phyloP scores from a whole-genome alignment of 2,888 invertebrate species.

The Ephialtes manifestator region DNA sequence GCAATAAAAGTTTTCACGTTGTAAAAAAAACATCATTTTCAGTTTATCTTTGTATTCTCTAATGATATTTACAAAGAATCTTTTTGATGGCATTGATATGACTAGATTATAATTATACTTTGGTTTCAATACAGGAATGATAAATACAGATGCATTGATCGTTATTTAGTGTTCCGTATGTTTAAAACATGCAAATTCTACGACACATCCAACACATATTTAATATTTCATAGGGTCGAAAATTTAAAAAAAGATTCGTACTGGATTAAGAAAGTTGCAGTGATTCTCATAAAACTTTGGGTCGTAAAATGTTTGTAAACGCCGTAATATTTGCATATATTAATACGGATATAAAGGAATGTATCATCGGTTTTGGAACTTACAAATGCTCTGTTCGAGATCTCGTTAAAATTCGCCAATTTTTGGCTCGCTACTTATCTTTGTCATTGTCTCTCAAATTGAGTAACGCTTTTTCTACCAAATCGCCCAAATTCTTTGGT shows the following conservation, averaged over 20 bases:
- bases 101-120: constrained; percentile 58
- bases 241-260: neutral
- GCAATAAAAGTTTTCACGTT: neutral
- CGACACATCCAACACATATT: neutral
- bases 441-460: constrained; percentile 78
- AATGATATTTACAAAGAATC: constrained; percentile 50
- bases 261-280: neutral
- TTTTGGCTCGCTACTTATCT: constrained; percentile 61
- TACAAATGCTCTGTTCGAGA: neutral
- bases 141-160: neutral
- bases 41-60: constrained; percentile 30
- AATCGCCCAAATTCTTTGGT: constrained; percentile 78
- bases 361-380: neutral
- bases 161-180: neutral
- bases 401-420: neutral
- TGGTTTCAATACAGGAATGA: constrained; percentile 57
- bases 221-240: neutral
- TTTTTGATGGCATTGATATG: constrained; percentile 17
- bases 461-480: constrained; percentile 81
- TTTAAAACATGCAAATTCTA: constrained; percentile 4
- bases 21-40: constrained; percentile 19
- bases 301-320: neutral
- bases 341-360: constrained; percentile 4
- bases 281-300: too few relatives aligned
- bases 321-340: constrained; percentile 1